Percentiles rank a stretch among this genome's conserved stretches.
phyloP scores from a whole-genome alignment of 2,888 invertebrate genomes.

The Ischnus inquisitorius region DNA sequence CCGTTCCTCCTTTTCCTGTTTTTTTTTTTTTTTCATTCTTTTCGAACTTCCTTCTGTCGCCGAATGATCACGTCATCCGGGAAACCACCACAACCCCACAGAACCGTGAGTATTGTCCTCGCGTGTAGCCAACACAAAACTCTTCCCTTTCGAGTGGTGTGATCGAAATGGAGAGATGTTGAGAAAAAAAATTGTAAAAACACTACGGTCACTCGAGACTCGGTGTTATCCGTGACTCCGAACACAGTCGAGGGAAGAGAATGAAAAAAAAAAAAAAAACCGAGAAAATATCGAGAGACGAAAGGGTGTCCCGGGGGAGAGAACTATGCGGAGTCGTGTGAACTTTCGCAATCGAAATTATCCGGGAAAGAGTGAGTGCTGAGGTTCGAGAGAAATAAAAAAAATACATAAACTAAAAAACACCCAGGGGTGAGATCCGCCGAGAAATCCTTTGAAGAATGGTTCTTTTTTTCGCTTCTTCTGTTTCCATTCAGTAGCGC shows the following conservation, averaged over 20 bases:
- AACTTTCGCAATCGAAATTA: constrained; percentile 55
- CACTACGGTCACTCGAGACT: constrained; percentile 56
- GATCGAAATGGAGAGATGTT: constrained; percentile 26
- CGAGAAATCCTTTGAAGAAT: constrained; percentile 42
- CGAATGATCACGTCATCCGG: constrained; percentile 53
- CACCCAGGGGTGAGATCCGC: constrained; percentile 36
- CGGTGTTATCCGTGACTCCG: background rate
- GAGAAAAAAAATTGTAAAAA: constrained; percentile 47
- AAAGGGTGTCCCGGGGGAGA: constrained; percentile 37
- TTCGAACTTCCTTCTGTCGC: constrained; percentile 26
- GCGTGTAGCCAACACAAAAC: constrained; percentile 27
- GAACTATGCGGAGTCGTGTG: constrained; percentile 57
- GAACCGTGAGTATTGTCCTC: constrained; percentile 1
- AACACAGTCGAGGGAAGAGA: background rate
- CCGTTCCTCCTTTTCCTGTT: background rate
- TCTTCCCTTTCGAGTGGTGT: constrained; percentile 36
- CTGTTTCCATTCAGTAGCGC: constrained; percentile 5
- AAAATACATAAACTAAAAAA: constrained; percentile 18
- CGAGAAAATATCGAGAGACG: constrained; percentile 28
- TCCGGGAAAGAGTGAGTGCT: constrained; percentile 38
- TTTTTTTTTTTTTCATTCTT: constrained; percentile 16
- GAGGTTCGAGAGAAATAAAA: constrained; percentile 23
- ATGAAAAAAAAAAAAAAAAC: background rate
- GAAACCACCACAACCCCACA: constrained; percentile 41
- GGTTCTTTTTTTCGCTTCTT: constrained; percentile 37